These are phyloP conservation scores for Parnassius apollo DNA, from an alignment of 2,888 invertebrate species.

Conservation along the genomic window DNA sequence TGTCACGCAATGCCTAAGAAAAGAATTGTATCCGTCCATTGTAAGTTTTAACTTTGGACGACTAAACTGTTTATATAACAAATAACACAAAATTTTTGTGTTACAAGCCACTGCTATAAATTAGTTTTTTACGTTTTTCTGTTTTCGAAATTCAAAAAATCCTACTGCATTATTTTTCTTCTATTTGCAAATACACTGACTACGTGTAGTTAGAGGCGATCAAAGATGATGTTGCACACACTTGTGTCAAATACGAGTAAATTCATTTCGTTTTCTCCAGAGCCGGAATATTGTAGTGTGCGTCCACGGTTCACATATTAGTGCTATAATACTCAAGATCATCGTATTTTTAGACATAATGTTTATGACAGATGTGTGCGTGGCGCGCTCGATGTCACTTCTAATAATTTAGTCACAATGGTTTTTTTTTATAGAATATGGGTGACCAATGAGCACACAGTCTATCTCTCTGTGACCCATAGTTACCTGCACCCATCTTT, in stretches of 20 bases:
- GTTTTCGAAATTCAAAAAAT: too few relatives aligned
- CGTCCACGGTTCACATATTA: slow-evolving; percentile 5
- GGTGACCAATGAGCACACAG: too few relatives aligned
- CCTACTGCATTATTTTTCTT: neutral
- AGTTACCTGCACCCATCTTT: too few relatives aligned
- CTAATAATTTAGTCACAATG: slow-evolving; percentile 10
- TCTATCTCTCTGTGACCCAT: too few relatives aligned
- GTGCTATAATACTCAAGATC: slow-evolving; percentile 17
- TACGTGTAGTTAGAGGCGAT: slow-evolving; percentile 1
- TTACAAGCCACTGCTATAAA: too few relatives aligned
- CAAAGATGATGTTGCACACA: slow-evolving; percentile 3
- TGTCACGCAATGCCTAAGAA: too few relatives aligned
- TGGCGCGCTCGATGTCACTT: neutral
- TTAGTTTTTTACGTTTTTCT: too few relatives aligned
- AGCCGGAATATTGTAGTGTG: neutral
- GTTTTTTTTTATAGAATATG: too few relatives aligned
- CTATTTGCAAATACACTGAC: slow-evolving; percentile 11
- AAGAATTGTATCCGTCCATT: too few relatives aligned
- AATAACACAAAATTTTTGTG: too few relatives aligned
- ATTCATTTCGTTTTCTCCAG: slow-evolving; percentile 4
- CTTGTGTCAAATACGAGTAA: slow-evolving; percentile 3
- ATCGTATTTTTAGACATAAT: slow-evolving; percentile 20
- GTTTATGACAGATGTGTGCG: slow-evolving; percentile 13
- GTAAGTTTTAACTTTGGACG: too few relatives aligned
- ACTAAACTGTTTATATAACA: too few relatives aligned